Evolutionary conservation across 2,888 invertebrate species (phyloP), one percentile per base, ranked within the genome.

Genomic region (Apomyelois bistriatella): DNA sequence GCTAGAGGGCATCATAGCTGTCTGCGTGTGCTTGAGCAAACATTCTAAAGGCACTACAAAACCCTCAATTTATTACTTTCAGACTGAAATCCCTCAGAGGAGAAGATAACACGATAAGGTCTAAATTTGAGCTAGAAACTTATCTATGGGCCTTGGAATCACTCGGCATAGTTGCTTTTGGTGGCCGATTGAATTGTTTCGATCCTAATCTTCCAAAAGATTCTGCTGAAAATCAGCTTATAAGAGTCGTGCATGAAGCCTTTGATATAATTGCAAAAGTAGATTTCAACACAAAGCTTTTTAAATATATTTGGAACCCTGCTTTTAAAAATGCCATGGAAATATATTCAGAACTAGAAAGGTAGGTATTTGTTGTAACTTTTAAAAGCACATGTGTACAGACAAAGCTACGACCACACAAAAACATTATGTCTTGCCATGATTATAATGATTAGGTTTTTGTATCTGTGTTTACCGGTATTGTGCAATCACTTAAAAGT

Each of bases 71-170:
- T n/a, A n/a, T n/a, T n/a, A n/a, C n/a, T n/a, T 50, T 8, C 66
- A 91, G 92, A 61, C 87, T 91, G 60, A 66, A 74, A 43, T 72
- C 68, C 42, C 72, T 91, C 57, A 82, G 81, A 58, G 77, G 91
- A 54, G 63, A 67, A 6, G 66, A 81, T 1, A 66, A 82, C 10
- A 92, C 92, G 72, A 83, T 92, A 61, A 90, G 91, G 0, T 73
- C 76, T 0, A 85, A 91, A 59, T 86, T 92, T 53, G 62, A 74
- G 41, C 77, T 82, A 42, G 86, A 91, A 62, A 62, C 91, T 28
- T 81, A 85, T 53, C 85, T 89, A 63, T 93, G 92, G 92, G 83
- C 90, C 9, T 66, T 93, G 30, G 92, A 93, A 74, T 91, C 80
- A 0, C 56, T 65, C 7, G 61, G 60, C 0, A 50, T 68, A 64